Percentiles rank a stretch among this genome's conserved stretches.
These are phyloP conservation scores for Lepidiolamprologus cunningtoni DNA, from an alignment of 2,113 vertebrate genomes.

Conservation along the genomic window DNA sequence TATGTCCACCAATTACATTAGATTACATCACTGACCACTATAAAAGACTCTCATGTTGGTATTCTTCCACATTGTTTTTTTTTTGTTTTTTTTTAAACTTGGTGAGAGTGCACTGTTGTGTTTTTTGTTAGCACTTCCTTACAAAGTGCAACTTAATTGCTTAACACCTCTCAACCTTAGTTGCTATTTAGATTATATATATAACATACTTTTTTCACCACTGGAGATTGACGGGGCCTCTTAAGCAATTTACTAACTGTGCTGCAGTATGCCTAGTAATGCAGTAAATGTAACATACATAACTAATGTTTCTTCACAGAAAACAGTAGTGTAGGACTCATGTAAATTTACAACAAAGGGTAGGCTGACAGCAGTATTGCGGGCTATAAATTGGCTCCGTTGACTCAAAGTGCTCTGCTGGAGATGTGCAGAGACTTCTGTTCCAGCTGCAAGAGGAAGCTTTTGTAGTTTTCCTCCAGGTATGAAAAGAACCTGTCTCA, in stretches of 20 bases:
- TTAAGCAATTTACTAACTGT: neutral
- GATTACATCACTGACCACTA: neutral
- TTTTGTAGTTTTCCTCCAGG: conserved; percentile 39
- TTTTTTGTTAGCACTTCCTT: neutral
- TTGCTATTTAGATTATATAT: too few species aligned
- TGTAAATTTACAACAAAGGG: neutral
- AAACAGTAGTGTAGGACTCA: neutral
- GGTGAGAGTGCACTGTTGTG: neutral
- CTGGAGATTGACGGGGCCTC: too few species aligned
- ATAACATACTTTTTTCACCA: neutral
- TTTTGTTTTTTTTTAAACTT: neutral
- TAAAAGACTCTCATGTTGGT: neutral
- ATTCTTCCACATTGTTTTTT: neutral
- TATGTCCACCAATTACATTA: neutral
- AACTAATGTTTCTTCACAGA: neutral
- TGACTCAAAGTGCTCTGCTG: conserved; percentile 3
- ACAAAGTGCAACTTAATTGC: neutral
- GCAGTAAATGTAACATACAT: neutral
- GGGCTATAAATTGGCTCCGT: conserved; percentile 12
- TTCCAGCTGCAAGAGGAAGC: conserved; percentile 14
- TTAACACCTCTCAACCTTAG: neutral
- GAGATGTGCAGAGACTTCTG: neutral
- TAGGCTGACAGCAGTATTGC: neutral
- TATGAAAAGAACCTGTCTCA: conserved; percentile 28
- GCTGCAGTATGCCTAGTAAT: neutral